These are phyloP conservation scores for Oreochromis tanganicae DNA, from an alignment of 2,113 vertebrate genomes.

Conservation along the genomic window DNA sequence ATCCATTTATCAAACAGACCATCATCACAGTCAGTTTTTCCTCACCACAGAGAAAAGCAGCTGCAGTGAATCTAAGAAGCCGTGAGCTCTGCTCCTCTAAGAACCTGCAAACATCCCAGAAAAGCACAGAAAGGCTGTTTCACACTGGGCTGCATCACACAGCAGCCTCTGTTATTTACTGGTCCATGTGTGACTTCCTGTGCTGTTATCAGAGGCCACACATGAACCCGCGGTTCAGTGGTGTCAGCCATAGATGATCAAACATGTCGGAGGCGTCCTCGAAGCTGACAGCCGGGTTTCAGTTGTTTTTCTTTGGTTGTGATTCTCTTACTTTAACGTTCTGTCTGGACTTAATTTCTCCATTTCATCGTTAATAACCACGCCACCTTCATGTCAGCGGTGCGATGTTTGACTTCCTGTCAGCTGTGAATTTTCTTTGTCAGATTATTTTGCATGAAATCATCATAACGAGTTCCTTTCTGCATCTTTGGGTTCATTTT, in stretches of 20 bases:
- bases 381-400: background rate
- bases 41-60: background rate
- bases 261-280: background rate
- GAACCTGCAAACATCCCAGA: background rate
- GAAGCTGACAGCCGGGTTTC: background rate
- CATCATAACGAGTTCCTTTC: slow-evolving; percentile 33
- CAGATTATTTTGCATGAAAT: slow-evolving; percentile 36
- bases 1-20: background rate
- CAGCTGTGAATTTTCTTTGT: slow-evolving; percentile 1
- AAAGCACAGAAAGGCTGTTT: background rate
- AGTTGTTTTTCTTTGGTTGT: background rate
- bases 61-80: background rate
- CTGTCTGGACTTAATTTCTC: slow-evolving; percentile 10
- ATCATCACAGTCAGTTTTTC: fast-evolving
- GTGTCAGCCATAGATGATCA: background rate
- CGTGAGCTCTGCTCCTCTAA: background rate
- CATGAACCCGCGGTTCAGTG: fast-evolving
- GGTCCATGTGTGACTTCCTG: background rate
- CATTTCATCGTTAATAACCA: background rate
- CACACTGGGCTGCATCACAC: background rate
- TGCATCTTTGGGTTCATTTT: slow-evolving; percentile 9
- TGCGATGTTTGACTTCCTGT: slow-evolving; percentile 1
- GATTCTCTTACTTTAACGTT: background rate
- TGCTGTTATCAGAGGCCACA: background rate
- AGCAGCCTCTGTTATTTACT: background rate